Conservation (phyloP, 2,797 vertebrate genomes). For the Nannoperca australis region DNA sequence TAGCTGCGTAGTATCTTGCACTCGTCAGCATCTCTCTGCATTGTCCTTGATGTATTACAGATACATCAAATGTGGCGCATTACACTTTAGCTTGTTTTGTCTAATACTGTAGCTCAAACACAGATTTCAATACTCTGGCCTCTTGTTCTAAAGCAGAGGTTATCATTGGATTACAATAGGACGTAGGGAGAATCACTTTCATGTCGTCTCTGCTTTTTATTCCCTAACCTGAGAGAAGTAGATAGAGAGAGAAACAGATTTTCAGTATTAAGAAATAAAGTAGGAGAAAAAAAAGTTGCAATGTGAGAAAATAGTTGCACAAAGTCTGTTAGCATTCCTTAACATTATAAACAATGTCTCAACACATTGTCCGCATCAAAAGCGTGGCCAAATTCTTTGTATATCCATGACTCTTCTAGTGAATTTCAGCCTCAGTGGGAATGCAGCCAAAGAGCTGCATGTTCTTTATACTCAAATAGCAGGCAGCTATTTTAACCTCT, state of each 20-base stretch:
- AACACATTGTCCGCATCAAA: conserved; percentile 68
- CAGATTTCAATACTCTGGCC: conserved; percentile 60
- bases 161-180: conserved; percentile 60
- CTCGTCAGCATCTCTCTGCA: conserved; percentile 65
- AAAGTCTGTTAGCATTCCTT: conserved; percentile 67
- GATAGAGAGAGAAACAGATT: conserved; percentile 9
- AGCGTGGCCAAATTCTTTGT: conserved; percentile 63
- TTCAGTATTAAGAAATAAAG: conserved; percentile 30
- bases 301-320: conserved; percentile 46
- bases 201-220: conserved; percentile 35
- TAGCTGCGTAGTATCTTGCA: conserved; percentile 50
- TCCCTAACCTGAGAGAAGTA: conserved; percentile 32
- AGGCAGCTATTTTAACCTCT: conserved; percentile 76
- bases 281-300: conserved; percentile 6
- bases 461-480: conserved; percentile 75
- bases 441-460: conserved; percentile 70
- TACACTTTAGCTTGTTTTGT: conserved; percentile 52
- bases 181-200: conserved; percentile 35
- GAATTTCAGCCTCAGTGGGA: conserved; percentile 56
- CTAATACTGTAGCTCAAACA: conserved; percentile 54
- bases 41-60: conserved; percentile 73
- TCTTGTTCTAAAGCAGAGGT: conserved; percentile 49
- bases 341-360: conserved; percentile 71
- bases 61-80: conserved; percentile 68
- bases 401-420: conserved; percentile 49